Conservation (phyloP, 2,797 vertebrate species). For the Caiman crocodilus region DNA sequence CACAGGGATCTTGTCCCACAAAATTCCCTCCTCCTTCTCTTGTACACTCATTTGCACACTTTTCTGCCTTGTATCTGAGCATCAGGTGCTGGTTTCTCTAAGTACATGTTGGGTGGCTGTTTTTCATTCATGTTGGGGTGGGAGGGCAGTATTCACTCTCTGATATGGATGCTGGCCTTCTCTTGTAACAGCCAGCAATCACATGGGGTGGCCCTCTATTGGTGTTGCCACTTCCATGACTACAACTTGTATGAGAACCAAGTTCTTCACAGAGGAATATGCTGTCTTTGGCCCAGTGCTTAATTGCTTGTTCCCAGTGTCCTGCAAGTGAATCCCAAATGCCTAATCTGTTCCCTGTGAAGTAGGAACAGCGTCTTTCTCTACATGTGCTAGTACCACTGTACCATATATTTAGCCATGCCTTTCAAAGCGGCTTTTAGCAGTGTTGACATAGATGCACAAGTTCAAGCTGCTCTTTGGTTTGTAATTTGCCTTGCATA, state of each 20-base stretch:
- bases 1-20: neutral
- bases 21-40: neutral
- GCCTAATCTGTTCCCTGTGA: neutral
- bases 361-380: neutral
- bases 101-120: neutral
- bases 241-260: neutral
- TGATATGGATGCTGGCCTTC: neutral
- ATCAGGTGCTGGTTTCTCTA: neutral
- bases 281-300: neutral
- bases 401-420: neutral
- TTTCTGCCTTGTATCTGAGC: neutral
- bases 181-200: neutral
- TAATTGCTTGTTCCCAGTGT: neutral
- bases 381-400: neutral
- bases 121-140: neutral
- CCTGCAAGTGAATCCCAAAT: neutral
- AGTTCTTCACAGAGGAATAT: neutral
- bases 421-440: neutral
- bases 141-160: neutral
- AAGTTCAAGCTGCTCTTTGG: neutral
- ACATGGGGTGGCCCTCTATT: neutral
- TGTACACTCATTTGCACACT: neutral
- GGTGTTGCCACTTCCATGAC: neutral
- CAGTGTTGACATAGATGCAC: neutral
- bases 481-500: accelerated